Evolutionary conservation across 2,888 invertebrate species (phyloP).

Genomic region (Dyspetes luteomarginatus): DNA sequence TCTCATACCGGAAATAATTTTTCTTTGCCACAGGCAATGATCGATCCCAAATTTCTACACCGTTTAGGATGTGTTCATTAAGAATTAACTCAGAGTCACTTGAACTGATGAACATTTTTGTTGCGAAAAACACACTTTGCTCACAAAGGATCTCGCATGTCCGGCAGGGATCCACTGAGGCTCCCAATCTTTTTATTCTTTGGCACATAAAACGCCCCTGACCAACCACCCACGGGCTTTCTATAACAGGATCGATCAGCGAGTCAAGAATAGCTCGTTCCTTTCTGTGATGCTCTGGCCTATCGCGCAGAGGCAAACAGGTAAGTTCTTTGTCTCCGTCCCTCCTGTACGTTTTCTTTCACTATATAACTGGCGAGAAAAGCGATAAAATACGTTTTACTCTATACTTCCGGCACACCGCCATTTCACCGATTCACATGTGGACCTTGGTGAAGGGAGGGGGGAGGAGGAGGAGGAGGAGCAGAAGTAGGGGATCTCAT

Average conservation of each 20-base stretch:
- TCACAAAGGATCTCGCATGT: not conserved
- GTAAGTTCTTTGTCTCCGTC: conserved; percentile 1
- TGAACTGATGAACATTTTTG: too few relatives aligned
- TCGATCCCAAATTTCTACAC: too few relatives aligned
- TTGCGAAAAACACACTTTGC: not conserved
- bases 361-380: not conserved
- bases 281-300: not conserved
- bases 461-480: too few relatives aligned
- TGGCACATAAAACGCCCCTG: not conserved
- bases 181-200: too few relatives aligned
- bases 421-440: conserved; percentile 12
- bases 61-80: too few relatives aligned
- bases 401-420: conserved; percentile 20
- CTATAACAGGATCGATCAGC: conserved; percentile 19
- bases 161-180: too few relatives aligned
- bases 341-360: not conserved
- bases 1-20: too few relatives aligned
- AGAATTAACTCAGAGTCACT: too few relatives aligned
- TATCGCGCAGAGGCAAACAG: not conserved
- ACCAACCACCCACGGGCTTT: not conserved
- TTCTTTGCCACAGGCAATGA: too few relatives aligned
- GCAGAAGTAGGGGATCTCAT: conserved; percentile 5
- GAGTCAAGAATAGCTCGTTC: conserved; percentile 3
- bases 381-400: conserved; percentile 40
- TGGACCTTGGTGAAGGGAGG: conserved; percentile 30